phyloP scores from a whole-genome alignment of 53 echinoderm and acorn worm genomes.

The Astropecten irregularis region DNA sequence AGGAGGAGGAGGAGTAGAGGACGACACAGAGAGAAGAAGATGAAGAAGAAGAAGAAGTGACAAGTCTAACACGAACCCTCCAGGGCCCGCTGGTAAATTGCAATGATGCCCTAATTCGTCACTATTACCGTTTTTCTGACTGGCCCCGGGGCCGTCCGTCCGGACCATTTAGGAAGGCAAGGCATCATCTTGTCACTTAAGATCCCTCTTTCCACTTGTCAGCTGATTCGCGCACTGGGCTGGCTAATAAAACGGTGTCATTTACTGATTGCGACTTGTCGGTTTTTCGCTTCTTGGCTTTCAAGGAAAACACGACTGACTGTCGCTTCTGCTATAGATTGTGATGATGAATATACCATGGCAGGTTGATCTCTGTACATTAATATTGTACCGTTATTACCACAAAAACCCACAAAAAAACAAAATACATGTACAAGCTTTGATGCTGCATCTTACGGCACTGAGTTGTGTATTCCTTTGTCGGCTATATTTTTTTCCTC shows the following conservation, averaged over 20 bases:
- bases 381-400: too few relatives aligned
- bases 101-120: conserved; percentile 50
- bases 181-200: conserved; percentile 23
- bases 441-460: too few relatives aligned
- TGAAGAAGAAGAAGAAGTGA: too few relatives aligned
- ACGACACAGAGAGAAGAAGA: too few relatives aligned
- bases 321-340: conserved; percentile 14
- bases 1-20: neutral
- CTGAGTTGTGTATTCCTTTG: too few relatives aligned
- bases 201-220: conserved; percentile 8
- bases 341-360: too few relatives aligned
- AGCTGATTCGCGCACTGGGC: neutral
- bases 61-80: too few relatives aligned
- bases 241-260: conserved; percentile 28
- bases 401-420: too few relatives aligned
- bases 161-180: conserved; percentile 8
- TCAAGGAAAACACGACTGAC: conserved; percentile 14
- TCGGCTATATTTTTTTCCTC: too few relatives aligned
- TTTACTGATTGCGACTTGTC: conserved; percentile 23
- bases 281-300: conserved; percentile 23
- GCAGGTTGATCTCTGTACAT: too few relatives aligned
- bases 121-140: conserved; percentile 33
- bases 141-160: conserved; percentile 28
- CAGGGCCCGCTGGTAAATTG: conserved; percentile 34
- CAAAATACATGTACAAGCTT: too few relatives aligned